phyloP scores from a whole-genome alignment of 2,888 invertebrate genomes.

The Rotaria macrura region DNA sequence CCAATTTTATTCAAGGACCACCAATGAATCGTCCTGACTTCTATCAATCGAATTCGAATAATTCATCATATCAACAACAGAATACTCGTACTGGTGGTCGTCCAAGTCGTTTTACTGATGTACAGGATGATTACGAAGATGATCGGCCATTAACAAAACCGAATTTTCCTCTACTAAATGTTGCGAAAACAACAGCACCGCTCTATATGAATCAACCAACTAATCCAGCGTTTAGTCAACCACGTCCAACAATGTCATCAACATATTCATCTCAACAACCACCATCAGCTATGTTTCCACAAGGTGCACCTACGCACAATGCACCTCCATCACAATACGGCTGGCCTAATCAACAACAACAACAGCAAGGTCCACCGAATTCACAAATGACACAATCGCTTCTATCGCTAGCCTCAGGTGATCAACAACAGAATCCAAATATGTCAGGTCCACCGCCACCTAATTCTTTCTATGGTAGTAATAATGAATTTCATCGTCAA shows the following conservation, averaged over 20 bases:
- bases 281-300: not conserved
- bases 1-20: not conserved
- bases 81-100: not conserved
- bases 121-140: not conserved
- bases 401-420: not conserved
- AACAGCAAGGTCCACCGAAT: not conserved
- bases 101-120: conserved; percentile 11
- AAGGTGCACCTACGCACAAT: not conserved
- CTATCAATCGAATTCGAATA: not conserved
- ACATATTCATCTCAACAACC: not conserved
- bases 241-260: not conserved
- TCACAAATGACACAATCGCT: not conserved
- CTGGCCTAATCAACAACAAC: not conserved
- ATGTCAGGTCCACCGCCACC: not conserved
- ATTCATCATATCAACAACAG: not conserved
- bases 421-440: not conserved
- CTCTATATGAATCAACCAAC: not conserved
- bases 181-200: not conserved
- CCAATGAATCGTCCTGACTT: not conserved
- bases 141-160: not conserved
- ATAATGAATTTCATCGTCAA: not conserved
- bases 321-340: not conserved
- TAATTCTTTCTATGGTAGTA: not conserved
- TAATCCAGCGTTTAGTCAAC: not conserved
- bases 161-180: not conserved